A percentile compares a stretch with the other conserved stretches of the same genome.
Conservation (phyloP, 2,888 invertebrate species). For the Leistus spinibarbis region DNA sequence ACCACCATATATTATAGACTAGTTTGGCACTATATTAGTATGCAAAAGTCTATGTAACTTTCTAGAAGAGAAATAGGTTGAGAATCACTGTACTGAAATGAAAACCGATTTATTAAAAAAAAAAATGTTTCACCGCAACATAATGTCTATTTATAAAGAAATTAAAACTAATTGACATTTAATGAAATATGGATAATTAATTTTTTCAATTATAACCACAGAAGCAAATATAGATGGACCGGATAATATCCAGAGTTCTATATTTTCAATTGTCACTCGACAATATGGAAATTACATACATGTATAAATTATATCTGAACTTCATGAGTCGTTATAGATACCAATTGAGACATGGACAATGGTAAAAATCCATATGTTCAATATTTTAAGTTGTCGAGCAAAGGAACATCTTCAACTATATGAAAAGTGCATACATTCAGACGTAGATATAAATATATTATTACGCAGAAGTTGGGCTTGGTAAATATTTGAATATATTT, state of each 20-base stretch:
- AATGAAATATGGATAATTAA: too few relatives aligned
- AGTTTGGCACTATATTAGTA: background rate
- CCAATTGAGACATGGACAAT: too few relatives aligned
- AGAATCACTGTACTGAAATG: too few relatives aligned
- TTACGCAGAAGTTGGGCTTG: background rate
- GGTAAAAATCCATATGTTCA: background rate
- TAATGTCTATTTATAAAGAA: background rate
- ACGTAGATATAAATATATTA: conserved; percentile 3
- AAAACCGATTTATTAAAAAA: too few relatives aligned
- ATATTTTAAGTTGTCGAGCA: background rate
- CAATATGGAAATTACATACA: too few relatives aligned
- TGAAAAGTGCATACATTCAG: too few relatives aligned
- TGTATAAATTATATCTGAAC: too few relatives aligned
- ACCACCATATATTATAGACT: background rate
- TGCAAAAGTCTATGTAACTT: background rate
- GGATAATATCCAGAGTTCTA: too few relatives aligned
- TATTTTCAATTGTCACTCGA: background rate
- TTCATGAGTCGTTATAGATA: too few relatives aligned
- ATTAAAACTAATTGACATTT: background rate
- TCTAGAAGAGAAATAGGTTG: too few relatives aligned
- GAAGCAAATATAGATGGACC: too few relatives aligned
- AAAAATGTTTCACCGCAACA: background rate
- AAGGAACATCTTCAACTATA: background rate
- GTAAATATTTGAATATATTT: background rate
- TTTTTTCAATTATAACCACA: background rate